Conservation (phyloP, 2,113 vertebrate species). For the Gasterosteus nipponicus region DNA sequence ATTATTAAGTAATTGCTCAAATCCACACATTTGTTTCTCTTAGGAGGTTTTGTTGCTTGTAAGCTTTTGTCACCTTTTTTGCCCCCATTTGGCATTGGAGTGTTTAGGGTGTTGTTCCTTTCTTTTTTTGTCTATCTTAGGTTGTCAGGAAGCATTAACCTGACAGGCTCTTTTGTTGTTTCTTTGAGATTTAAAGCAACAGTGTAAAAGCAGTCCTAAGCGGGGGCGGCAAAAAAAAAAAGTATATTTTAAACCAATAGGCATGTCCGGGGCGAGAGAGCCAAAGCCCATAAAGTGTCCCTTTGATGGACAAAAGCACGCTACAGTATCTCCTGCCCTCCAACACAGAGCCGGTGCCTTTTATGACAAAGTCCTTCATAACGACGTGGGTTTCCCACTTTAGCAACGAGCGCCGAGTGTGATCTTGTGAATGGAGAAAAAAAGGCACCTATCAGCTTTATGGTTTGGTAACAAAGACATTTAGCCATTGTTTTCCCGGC, state of each 20-base stretch:
- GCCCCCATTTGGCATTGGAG: conserved; percentile 23
- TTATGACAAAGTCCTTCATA: conserved; percentile 65
- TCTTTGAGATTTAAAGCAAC: conserved; percentile 69
- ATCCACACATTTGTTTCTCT: neutral
- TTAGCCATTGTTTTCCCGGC: conserved; percentile 63
- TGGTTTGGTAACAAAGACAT: conserved; percentile 68
- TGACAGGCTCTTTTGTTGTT: conserved; percentile 71
- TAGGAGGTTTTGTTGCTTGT: neutral
- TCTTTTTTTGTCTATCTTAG: conserved; percentile 62
- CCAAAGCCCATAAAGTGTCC: conserved; percentile 64
- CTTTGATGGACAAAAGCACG: conserved; percentile 66
- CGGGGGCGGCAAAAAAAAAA: conserved; percentile 58
- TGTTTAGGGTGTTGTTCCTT: conserved; percentile 59
- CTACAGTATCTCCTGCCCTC: conserved; percentile 63
- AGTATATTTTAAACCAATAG: conserved; percentile 66
- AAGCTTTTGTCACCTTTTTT: conserved; percentile 15
- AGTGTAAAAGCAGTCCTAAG: conserved; percentile 65
- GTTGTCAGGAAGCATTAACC: conserved; percentile 75
- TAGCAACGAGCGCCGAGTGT: conserved; percentile 53
- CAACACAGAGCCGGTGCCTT: conserved; percentile 39
- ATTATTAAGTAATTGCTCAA: neutral
- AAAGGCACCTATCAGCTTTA: conserved; percentile 72
- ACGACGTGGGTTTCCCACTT: conserved; percentile 53
- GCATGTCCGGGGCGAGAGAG: conserved; percentile 43
- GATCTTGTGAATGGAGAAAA: conserved; percentile 75